Conservation (phyloP, 2,888 invertebrate genomes). For the Anoncus sp. region DNA sequence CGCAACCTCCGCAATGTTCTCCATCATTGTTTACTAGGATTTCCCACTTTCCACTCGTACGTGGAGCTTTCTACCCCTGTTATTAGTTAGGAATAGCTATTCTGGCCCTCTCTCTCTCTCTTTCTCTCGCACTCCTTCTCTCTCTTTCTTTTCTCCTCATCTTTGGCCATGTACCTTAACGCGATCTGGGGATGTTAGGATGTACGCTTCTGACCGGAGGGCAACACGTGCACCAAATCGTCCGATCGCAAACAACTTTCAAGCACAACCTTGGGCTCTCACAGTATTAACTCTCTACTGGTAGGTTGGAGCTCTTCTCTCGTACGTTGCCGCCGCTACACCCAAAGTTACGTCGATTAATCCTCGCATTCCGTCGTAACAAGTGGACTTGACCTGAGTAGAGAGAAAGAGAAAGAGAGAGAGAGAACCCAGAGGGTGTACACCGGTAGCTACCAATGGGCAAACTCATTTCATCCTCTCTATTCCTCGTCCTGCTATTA, state of each 20-base stretch:
- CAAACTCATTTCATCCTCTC: conserved; percentile 31
- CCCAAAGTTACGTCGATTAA: conserved; percentile 77
- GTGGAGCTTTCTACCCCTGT: conserved; percentile 18
- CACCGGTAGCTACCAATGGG: conserved; percentile 36
- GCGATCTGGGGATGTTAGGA: conserved; percentile 38
- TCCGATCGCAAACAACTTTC: conserved; percentile 72
- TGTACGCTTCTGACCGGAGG: conserved; percentile 59
- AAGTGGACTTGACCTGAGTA: conserved; percentile 70
- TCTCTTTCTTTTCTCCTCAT: not conserved
- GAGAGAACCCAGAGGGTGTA: conserved; percentile 30
- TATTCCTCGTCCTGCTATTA: conserved; percentile 22
- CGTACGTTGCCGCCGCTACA: conserved; percentile 3
- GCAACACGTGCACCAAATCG: conserved; percentile 72
- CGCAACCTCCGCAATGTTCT: conserved; percentile 16
- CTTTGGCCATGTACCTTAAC: conserved; percentile 8
- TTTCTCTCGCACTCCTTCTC: not conserved
- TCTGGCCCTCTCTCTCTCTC: not conserved
- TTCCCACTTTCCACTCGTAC: conserved; percentile 15
- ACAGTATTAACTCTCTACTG: conserved; percentile 45
- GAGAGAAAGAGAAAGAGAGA: no score
- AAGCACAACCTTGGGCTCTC: conserved; percentile 53
- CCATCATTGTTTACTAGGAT: conserved; percentile 31
- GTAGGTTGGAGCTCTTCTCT: not conserved
- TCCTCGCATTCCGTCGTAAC: conserved; percentile 74
- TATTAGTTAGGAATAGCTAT: conserved; percentile 9